These are phyloP conservation scores for Anguilla pacifica DNA, from an alignment of 2,797 vertebrate species.

Conservation along the genomic window DNA sequence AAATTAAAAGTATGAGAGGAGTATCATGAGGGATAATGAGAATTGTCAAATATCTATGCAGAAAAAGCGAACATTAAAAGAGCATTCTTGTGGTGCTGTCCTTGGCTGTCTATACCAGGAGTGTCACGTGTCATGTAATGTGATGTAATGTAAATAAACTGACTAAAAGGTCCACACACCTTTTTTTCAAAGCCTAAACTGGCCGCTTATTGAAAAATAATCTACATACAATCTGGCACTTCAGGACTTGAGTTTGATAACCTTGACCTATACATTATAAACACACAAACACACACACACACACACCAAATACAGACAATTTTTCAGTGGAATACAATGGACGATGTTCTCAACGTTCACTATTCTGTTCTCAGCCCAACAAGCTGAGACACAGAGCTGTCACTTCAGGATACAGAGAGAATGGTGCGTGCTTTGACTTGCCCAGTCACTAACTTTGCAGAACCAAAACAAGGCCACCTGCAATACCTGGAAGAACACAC, in stretches of 20 bases:
- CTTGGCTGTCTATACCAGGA: neutral
- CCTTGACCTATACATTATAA: neutral
- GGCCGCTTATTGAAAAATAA: neutral
- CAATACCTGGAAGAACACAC: slow-evolving; percentile 1
- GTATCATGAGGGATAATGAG: neutral
- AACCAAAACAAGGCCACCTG: slow-evolving; percentile 49
- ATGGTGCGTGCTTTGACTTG: slow-evolving; percentile 60
- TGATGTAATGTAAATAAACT: neutral
- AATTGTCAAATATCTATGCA: neutral
- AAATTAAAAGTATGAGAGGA: neutral
- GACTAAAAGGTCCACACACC: too few species aligned
- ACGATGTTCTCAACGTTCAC: neutral
- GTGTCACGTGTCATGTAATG: neutral
- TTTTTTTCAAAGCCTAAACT: neutral
- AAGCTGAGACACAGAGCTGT: slow-evolving; percentile 57
- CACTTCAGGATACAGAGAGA: slow-evolving; percentile 27
- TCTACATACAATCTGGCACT: neutral
- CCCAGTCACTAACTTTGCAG: slow-evolving; percentile 40
- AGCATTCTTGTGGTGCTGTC: neutral
- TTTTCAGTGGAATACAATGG: neutral
- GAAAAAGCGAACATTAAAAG: neutral
- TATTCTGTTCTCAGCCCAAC: slow-evolving; percentile 37
- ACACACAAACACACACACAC: neutral
- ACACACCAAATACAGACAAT: neutral
- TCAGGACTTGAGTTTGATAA: neutral